A percentile compares a stretch with the other conserved stretches of the same genome.
phyloP scores from a whole-genome alignment of 2,113 vertebrate species.

The Ahaetulla prasina region DNA sequence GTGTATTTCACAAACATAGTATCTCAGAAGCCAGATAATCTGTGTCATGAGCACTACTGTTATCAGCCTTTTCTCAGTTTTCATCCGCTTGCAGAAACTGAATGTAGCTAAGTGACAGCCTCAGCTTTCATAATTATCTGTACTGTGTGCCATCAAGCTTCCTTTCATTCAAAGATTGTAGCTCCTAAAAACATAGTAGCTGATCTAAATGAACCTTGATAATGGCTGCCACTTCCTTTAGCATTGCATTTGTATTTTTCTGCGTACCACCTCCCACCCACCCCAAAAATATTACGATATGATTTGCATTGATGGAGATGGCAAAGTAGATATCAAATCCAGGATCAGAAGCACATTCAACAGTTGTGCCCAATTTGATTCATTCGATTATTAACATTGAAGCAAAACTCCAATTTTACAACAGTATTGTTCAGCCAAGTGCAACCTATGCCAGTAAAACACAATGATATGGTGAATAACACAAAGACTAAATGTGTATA shows the following conservation, averaged over 20 bases:
- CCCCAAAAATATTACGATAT: not conserved
- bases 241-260: not conserved
- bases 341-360: not conserved
- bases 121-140: not conserved
- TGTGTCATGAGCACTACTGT: slow-evolving; percentile 11
- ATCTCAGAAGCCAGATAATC: not conserved
- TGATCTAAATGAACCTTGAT: not conserved
- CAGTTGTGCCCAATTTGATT: not conserved
- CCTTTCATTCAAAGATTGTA: not conserved
- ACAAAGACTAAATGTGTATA: not conserved
- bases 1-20: slow-evolving; percentile 3
- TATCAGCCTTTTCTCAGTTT: not conserved
- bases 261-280: not conserved
- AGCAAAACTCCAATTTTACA: not conserved
- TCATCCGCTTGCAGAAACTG: not conserved
- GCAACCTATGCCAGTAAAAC: not conserved
- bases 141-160: not conserved
- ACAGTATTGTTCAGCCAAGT: not conserved
- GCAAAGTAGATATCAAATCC: not conserved
- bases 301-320: not conserved
- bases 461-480: not conserved
- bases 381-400: not conserved
- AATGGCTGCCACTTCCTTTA: not conserved
- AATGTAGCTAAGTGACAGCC: not conserved
- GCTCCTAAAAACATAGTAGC: accelerated